Evolutionary conservation across 2,113 vertebrate species (phyloP).

Genomic region (Mus pahari): DNA sequence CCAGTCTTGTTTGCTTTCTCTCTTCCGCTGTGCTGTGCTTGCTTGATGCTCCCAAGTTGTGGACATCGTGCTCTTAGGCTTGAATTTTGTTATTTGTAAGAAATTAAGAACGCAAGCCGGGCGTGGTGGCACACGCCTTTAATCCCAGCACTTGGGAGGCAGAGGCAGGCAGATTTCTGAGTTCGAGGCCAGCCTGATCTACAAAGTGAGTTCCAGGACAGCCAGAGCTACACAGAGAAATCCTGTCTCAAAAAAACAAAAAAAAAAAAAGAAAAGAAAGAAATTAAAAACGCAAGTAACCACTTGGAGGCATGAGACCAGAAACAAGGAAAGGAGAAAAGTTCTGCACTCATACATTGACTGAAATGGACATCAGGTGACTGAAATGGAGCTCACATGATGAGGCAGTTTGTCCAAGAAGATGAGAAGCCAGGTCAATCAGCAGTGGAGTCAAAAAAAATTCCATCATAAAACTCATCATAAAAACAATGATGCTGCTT

Average conservation of each 20-base stretch:
- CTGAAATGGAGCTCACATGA: background rate
- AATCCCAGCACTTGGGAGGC: no score
- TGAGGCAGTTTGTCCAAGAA: background rate
- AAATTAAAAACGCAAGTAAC: slow-evolving; percentile 18
- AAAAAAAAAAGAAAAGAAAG: no score
- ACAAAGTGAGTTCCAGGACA: no score
- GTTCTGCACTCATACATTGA: background rate
- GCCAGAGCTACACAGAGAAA: no score
- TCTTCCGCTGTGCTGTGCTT: background rate
- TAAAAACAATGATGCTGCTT: background rate
- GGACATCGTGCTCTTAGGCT: background rate
- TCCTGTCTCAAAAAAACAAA: no score
- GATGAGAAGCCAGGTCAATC: background rate
- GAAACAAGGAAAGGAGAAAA: background rate
- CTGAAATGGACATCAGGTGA: background rate
- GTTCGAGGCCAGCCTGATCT: no score
- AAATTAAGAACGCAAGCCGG: slow-evolving; percentile 18
- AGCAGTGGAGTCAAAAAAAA: background rate
- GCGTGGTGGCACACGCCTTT: no score
- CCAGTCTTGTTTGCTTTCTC: background rate
- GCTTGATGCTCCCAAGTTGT: background rate
- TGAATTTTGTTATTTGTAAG: slow-evolving; percentile 7
- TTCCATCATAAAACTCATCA: background rate
- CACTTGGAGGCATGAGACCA: background rate
- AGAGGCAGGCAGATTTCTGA: no score